A percentile compares a stretch with the other conserved stretches of the same genome.
These are phyloP conservation scores for Cyclophora albipunctata DNA, from an alignment of 2,888 invertebrate genomes.

Conservation along the genomic window DNA sequence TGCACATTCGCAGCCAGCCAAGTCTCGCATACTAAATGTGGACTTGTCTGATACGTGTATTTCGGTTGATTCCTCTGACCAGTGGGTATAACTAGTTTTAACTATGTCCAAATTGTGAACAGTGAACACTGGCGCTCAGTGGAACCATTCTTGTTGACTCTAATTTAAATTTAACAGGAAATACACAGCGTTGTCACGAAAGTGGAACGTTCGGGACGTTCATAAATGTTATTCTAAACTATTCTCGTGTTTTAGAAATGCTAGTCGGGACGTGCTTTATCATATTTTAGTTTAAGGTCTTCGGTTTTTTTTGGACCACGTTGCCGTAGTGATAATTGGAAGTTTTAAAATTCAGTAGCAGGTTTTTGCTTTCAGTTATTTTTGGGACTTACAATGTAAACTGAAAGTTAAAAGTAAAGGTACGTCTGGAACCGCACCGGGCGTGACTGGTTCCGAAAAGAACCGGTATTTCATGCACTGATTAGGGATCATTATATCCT, in stretches of 20 bases:
- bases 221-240: conserved; percentile 9
- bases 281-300: background rate
- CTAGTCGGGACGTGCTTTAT: background rate
- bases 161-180: conserved; percentile 39
- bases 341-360: too few species aligned
- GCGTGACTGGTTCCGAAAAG: too few species aligned
- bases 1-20: too few species aligned
- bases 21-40: background rate
- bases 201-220: conserved; percentile 24
- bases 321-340: too few species aligned
- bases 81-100: conserved; percentile 9
- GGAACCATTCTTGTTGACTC: conserved; percentile 20
- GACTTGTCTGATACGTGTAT: conserved; percentile 1
- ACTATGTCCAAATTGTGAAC: conserved; percentile 16
- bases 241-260: background rate
- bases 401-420: too few species aligned
- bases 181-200: conserved; percentile 30
- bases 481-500: too few species aligned
- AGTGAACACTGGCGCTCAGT: background rate
- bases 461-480: too few species aligned
- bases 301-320: conserved; percentile 2
- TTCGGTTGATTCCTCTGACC: background rate
- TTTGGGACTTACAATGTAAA: too few species aligned
- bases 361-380: too few species aligned
- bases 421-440: too few species aligned